Evolutionary conservation across 2,888 invertebrate genomes (phyloP), one percentile per base, ranked within the genome.

Genomic region (Xestoiulus laeticollis): DNA sequence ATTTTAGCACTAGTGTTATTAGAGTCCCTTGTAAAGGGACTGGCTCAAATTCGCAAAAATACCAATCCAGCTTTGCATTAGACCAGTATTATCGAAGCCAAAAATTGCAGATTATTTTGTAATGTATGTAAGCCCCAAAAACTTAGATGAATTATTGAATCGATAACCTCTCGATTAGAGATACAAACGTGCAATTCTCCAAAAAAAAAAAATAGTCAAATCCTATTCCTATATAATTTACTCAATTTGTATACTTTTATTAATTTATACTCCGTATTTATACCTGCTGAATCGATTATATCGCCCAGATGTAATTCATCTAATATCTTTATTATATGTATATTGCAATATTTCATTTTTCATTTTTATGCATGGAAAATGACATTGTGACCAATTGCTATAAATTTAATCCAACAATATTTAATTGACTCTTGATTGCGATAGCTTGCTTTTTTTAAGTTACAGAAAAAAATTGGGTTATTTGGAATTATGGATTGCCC

Each of bases 181-280:
- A 8, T 68, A 26, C 12, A 68, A 68, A 16, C 78, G 78, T 78
- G 78, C 78, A 78, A 78, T 78, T 30, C 16, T 78, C 26, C 16
- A 1, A 19, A 78, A 78, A n/a, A n/a, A n/a, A n/a, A n/a, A n/a
- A n/a, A n/a, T n/a, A 78, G 30, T 78, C 78, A 30, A 26, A 30
- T 78, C 78, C 8, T 78, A 30, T 78, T 38, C 38, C 38, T 38
- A 38, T 38, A 38, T 78, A 78, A 14, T 78, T 78, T 78, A 78
- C 78, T 78, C 78, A 78, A 78, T 78, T 78, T 78, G 16, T 78
- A 78, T 78, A 78, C 78, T 78, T 78, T 26, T 78, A 78, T 78
- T 78, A 78, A 78, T 78, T 78, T 78, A 78, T 78, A 78, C 16
- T 30, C 14, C 3, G 12, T 30, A 78, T 78, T 30, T 78, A 78